Evolutionary conservation across 30 jellyfish, hydroid and myxozoan genomes (phyloP).

Genomic region (Clytia hemisphaerica): DNA sequence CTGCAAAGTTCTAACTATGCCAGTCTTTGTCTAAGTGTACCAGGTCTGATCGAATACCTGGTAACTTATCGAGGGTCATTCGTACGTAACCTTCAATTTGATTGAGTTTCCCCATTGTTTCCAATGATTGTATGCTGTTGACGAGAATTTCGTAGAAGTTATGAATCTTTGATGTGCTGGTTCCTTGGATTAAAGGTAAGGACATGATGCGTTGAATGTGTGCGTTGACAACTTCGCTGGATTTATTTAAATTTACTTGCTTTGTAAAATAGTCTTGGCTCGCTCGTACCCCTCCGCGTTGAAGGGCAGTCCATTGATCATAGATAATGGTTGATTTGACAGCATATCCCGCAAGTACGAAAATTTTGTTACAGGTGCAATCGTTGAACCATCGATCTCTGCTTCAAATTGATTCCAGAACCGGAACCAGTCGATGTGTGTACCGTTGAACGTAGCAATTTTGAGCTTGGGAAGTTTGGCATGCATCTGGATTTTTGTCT

Average conservation of each 20-base stretch:
- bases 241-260: constrained; percentile 13
- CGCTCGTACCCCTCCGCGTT: not conserved
- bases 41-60: constrained; percentile 48
- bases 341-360: constrained; percentile 39
- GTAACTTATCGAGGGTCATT: constrained; percentile 58
- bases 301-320: constrained; percentile 49
- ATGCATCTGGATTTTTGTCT: not conserved
- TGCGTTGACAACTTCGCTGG: constrained; percentile 51
- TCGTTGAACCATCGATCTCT: constrained; percentile 34
- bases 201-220: constrained; percentile 34
- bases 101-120: constrained; percentile 40
- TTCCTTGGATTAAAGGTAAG: constrained; percentile 24
- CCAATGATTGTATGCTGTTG: constrained; percentile 30
- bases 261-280: not conserved
- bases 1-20: constrained; percentile 49
- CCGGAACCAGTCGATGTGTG: constrained; percentile 55
- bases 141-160: constrained; percentile 45
- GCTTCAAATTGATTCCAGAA: constrained; percentile 59
- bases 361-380: constrained; percentile 23
- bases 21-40: constrained; percentile 52
- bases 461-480: constrained; percentile 47
- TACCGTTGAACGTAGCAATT: constrained; percentile 41
- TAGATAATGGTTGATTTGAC: constrained; percentile 18
- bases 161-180: constrained; percentile 23
- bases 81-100: constrained; percentile 45